Conservation (phyloP, 1,140 invertebrate species). For the Drosophila sucinea region DNA sequence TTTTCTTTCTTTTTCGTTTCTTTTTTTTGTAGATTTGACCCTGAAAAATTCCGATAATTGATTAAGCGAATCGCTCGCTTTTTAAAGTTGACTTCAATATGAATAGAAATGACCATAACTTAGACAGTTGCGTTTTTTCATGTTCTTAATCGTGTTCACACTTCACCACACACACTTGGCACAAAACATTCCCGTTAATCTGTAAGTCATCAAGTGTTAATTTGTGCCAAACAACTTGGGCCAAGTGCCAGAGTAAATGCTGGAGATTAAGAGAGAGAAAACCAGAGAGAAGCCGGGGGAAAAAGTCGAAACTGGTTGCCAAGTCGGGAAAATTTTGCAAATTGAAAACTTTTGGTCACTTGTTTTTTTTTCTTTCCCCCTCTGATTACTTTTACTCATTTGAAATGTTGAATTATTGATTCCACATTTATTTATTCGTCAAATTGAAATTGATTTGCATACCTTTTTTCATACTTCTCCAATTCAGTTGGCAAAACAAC, state of each 20-base stretch:
- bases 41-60: background rate
- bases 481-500: slow-evolving; percentile 16
- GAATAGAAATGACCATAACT: slow-evolving; percentile 11
- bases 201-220: slow-evolving; percentile 57
- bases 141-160: slow-evolving; percentile 64
- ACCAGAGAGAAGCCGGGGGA: background rate
- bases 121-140: slow-evolving; percentile 24
- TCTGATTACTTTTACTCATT: background rate
- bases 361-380: background rate
- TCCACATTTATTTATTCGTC: background rate
- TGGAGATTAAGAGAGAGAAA: background rate
- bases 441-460: slow-evolving; percentile 5
- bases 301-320: slow-evolving; percentile 7
- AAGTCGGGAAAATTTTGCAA: background rate
- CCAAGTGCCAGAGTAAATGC: slow-evolving; percentile 41
- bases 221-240: slow-evolving; percentile 44
- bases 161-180: slow-evolving; percentile 64
- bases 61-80: background rate
- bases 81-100: background rate
- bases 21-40: background rate
- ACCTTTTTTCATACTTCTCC: background rate
- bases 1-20: background rate
- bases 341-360: slow-evolving; percentile 4
- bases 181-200: slow-evolving; percentile 53
- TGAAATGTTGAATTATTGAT: background rate